Base-by-base conservation (phyloP, 2,888 invertebrate species). In the Cybosia mesomella region DNA sequence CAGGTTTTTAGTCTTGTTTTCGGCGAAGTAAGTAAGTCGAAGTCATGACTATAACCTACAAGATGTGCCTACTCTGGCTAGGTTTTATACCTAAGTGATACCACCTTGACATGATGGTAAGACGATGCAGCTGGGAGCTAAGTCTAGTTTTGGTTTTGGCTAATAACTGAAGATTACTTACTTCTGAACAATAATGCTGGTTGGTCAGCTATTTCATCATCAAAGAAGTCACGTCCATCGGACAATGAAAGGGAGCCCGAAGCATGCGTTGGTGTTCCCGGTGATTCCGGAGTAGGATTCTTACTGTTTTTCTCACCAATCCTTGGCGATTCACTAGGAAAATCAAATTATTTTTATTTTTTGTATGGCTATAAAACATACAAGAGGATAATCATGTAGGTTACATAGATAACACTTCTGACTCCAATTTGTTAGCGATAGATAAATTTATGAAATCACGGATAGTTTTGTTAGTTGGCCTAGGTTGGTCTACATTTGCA, bases 121-220 rank as follows among this genome's bases (percentile, higher is more conserved):
- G n/a, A 9, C 8, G n/a, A 49, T 49, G n/a, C n/a, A 43, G 7
- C 43, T 36, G 36, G 43, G 7, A 49, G 49, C 3, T 0, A 9
- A 8, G 8, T 39, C 5, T 7, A 13, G 22, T n/a, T 18, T n/a
- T 24, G 8, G 13, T 22, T 3, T 36, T 24, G 15, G 15, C 1
- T n/a, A 18, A 2, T 7, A 59, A 59, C 2, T 9, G 18, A 32
- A 2, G 0, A 21, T 11, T 22, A 64, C 84, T 96, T 95, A 89
- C 97, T 97, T 86, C 97, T 96, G 84, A 98, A 98, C 18, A 97
- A 95, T 74, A 98, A 88, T 1, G 97, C 98, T 15, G 98, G 98
- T 85, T 98, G 98, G 92, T 98, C 98, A 57, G 98, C 98, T 72
- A 98, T 98, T 91, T 98, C 98, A 82, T 98, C 98, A 83, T 98